Conservation (phyloP, 1,140 invertebrate species). For the Amyelois transitella region DNA sequence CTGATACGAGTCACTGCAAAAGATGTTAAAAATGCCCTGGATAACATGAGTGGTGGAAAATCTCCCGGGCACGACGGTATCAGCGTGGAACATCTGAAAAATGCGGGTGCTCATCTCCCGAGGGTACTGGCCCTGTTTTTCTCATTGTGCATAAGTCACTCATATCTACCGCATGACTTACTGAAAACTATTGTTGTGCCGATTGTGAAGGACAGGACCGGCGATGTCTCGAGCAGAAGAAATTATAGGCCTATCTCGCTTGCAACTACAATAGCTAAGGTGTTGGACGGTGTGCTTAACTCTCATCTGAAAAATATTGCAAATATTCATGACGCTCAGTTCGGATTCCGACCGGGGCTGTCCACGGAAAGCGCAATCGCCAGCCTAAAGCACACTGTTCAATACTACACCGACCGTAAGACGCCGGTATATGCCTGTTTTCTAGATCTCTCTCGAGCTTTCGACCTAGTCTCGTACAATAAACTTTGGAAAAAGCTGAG, state of each 20-base stretch:
- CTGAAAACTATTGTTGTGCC: constrained; percentile 5
- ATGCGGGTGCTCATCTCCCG: constrained; percentile 4
- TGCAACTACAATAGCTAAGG: constrained; percentile 2
- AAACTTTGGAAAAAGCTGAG: constrained; percentile 8
- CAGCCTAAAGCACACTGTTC: constrained; percentile 12
- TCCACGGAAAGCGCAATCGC: constrained; percentile 11
- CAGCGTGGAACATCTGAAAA: constrained; percentile 5
- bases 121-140: constrained; percentile 10
- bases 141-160: constrained; percentile 3
- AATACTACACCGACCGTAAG: constrained; percentile 7
- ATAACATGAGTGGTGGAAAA: constrained; percentile 7
- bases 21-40: neutral
- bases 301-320: neutral
- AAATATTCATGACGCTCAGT: constrained; percentile 8
- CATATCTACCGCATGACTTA: neutral
- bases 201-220: constrained; percentile 3
- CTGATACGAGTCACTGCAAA: neutral
- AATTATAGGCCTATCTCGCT: constrained; percentile 9
- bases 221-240: neutral
- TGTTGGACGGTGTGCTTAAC: constrained; percentile 9
- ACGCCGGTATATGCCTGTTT: constrained; percentile 14
- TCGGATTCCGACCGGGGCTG: constrained; percentile 6
- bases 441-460: constrained; percentile 9
- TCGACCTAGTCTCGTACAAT: constrained; percentile 12
- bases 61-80: constrained; percentile 11